Evolutionary conservation across 2,888 invertebrate genomes (phyloP), one percentile per base, ranked within the genome.

Genomic region (Nezara viridula): DNA sequence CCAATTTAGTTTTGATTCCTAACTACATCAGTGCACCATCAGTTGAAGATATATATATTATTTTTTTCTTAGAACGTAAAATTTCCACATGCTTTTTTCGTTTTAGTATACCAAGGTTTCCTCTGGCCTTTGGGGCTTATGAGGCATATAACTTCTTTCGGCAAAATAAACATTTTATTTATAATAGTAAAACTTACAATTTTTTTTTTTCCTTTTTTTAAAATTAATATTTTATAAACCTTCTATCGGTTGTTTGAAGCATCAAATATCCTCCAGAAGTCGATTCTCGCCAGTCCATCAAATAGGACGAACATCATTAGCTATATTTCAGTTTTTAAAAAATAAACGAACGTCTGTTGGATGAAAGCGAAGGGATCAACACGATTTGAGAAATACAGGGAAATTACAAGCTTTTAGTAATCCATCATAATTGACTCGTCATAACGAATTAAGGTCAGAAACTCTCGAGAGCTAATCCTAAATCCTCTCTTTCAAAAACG

Each of bases 401-500:
- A 32, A 73, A 73, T 73, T 37, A 73, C 32, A 73, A 7, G 66
- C 32, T 73, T 60, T 73, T 37, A 3, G 9, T 37, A 73, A 73
- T 73, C 66, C 66, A 1, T 37, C 32, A 37, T 73, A 73, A 73
- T 73, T 73, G 66, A 73, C 66, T 73, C 66, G 66, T 37, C 66
- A 73, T 7, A 7, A 37, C 37, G 66, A 73, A 73, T 73, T 73
- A 73, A 73, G 66, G 66, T 32, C 66, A 37, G 32, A 14, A 73
- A 32, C 66, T 73, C 66, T 73, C 21, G 14, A 19, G 32, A 7
- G 66, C 66, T 73, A 37, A 21, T 73, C 66, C 66, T 73, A 24
- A 73, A 73, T 73, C 66, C 66, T 5, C 66, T 37, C 37, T 73
- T 73, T 73, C 66, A 73, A 73, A 73, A 73, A 73, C 19, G 66